A percentile compares a stretch with the other conserved stretches of the same genome.
phyloP scores from a whole-genome alignment of 2,113 vertebrate genomes.

The Onychorhynchus coronatus region DNA sequence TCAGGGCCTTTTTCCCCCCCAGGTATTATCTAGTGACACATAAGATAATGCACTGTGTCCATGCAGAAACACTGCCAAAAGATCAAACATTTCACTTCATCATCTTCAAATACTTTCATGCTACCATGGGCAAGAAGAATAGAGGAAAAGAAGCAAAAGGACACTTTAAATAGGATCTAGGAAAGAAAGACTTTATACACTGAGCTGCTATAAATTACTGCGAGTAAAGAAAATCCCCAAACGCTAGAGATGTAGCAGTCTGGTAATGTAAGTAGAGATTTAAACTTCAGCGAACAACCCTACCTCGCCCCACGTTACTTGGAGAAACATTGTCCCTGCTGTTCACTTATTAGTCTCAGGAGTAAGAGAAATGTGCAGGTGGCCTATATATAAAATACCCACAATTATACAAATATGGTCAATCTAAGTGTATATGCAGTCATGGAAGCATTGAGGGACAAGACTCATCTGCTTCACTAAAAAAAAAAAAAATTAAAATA shows the following conservation, averaged over 20 bases:
- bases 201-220: conserved; percentile 6
- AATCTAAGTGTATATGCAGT: neutral
- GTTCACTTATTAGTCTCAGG: neutral
- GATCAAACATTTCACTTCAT: conserved; percentile 50
- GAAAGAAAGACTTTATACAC: conserved; percentile 32
- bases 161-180: neutral
- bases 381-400: neutral
- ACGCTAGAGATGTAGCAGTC: neutral
- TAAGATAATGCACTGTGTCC: conserved; percentile 11
- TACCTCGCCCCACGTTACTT: neutral
- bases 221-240: neutral
- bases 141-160: neutral
- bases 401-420: neutral
- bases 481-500: neutral
- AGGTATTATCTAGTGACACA: conserved; percentile 17
- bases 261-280: neutral
- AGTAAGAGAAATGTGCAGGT: neutral
- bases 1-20: neutral
- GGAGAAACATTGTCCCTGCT: neutral
- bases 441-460: neutral
- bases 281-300: neutral
- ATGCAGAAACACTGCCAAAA: conserved; percentile 29
- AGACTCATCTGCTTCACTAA: neutral
- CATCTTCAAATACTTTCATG: conserved; percentile 41
- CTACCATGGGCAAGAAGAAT: conserved; percentile 36